Evolutionary conservation across 2,888 invertebrate genomes (phyloP), one percentile per base, ranked within the genome.

Genomic region (Scrobipalpa atriplicella): DNA sequence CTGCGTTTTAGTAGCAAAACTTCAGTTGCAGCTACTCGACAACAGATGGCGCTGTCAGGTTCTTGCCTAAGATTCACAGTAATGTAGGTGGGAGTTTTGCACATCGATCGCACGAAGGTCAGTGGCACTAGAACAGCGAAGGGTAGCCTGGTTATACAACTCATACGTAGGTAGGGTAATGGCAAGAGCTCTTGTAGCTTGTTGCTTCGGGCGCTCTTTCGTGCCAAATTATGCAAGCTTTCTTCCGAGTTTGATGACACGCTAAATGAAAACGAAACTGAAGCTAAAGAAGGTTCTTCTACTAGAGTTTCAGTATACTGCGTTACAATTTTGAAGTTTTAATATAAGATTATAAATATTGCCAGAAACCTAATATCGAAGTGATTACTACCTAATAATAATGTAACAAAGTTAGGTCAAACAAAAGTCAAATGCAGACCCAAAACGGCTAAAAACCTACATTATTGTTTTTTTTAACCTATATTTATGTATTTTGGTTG

Each of bases 21-120:
- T 63, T 38, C 0, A 29, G 29, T 39, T 61, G 19, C 36, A 10
- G 36, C 63, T 38, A 63, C 10, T 52, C 52, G 5, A 51, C 38
- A 3, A 2, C 38, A 52, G 63, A 63, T 63, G 38, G 63, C 63
- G 43, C 19, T 19, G 39, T 9, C 1, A 29, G 11, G 0, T 16
- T 0, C 1, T 3, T 36, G n/a, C 58, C 0, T n/a, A n/a, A n/a
- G n/a, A n/a, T n/a, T 41, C 19, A 41, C n/a, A 39, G 1, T 16
- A 18, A 18, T 16, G 29, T 10, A 29, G 18, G 6, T 8, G 21
- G 56, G 10, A 29, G 39, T 61, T 41, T 61, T 41, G 41, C 19
- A 51, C 64, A 67, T 67, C 61, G 67, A 67, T 67, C 67, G 67
- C 61, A 18, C 52, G 67, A 67, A 67, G 67, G 67, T 64, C 67